phyloP scores from a whole-genome alignment of 2,888 invertebrate species.

The Hemithea aestivaria region DNA sequence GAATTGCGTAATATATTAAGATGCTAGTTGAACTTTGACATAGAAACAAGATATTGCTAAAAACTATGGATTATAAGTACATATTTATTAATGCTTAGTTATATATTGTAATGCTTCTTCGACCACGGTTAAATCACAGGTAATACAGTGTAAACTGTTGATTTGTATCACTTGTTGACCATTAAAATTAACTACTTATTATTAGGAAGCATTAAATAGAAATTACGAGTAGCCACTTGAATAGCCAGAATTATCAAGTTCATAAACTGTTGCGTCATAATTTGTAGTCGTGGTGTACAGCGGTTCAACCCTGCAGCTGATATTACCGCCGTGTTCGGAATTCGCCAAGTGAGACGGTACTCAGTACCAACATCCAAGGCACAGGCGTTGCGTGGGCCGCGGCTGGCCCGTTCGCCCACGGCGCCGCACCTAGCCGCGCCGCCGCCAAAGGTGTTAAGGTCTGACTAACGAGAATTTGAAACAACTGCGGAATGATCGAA shows the following conservation, averaged over 20 bases:
- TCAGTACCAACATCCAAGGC: constrained; percentile 33
- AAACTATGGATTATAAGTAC: no score
- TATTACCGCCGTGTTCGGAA: constrained; percentile 58
- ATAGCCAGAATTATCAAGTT: no score
- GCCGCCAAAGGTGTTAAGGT: constrained; percentile 51
- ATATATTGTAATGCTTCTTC: no score
- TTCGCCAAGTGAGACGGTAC: constrained; percentile 52
- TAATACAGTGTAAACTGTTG: no score
- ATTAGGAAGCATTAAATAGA: no score
- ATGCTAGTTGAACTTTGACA: constrained; percentile 12
- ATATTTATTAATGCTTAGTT: no score
- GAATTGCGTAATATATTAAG: constrained; percentile 1
- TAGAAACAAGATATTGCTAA: constrained; percentile 12
- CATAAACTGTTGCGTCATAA: background rate
- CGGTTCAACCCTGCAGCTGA: constrained; percentile 42
- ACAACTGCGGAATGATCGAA: background rate
- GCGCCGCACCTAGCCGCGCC: constrained; percentile 65
- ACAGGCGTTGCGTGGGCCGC: constrained; percentile 54
- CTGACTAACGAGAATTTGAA: constrained; percentile 13
- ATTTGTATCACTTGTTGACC: no score
- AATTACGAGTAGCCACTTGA: no score
- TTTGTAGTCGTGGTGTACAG: constrained; percentile 4
- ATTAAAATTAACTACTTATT: no score
- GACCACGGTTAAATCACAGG: no score
- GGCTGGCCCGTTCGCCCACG: constrained; percentile 64